Conservation (phyloP, 2,888 invertebrate species). For the Mythimna impura region DNA sequence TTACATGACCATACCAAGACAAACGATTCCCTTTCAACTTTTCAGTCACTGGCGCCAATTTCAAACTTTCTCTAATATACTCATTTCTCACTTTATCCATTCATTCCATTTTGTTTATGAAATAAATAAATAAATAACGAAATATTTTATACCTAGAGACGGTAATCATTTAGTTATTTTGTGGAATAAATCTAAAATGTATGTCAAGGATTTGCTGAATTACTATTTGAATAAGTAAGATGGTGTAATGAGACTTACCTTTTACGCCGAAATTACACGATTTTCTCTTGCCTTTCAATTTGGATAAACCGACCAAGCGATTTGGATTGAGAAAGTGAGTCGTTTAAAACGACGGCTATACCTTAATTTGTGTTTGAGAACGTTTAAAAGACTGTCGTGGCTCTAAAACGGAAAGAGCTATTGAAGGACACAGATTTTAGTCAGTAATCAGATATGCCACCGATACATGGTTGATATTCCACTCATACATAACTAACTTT, state of each 20-base stretch:
- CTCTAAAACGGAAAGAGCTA: no score
- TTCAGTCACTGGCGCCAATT: no score
- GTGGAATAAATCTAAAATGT: neutral
- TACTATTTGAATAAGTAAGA: constrained; percentile 1
- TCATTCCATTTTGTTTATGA: no score
- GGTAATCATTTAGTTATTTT: neutral
- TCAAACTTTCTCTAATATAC: no score
- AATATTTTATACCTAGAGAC: neutral
- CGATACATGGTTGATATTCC: no score
- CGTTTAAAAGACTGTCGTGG: no score
- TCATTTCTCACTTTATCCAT: no score
- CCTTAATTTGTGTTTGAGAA: neutral
- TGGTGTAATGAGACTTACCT: neutral
- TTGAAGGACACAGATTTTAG: no score
- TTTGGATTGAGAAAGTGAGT: neutral
- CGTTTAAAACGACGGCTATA: neutral
- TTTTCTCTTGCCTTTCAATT: neutral
- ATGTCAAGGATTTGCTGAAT: neutral
- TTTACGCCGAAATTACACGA: neutral
- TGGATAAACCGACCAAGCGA: neutral
- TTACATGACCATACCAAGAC: no score
- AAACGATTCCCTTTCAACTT: no score
- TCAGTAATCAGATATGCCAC: no score
- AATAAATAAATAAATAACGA: no score
- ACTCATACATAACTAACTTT: neutral